Conservation (phyloP, 2,888 invertebrate genomes). For the Caenorhabditis sp. region DNA sequence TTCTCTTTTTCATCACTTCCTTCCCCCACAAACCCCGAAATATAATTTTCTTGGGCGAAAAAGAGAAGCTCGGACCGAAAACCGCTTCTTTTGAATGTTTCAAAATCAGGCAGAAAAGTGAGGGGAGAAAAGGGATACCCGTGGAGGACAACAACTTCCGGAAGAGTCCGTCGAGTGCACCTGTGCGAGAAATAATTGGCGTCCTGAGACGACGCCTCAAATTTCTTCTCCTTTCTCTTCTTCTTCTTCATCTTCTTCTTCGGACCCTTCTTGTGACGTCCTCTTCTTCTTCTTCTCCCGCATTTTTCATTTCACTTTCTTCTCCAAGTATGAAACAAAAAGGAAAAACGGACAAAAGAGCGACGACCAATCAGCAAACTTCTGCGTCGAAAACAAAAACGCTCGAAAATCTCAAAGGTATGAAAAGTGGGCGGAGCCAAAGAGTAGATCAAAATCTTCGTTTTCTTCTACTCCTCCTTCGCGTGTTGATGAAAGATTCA, state of each 20-base stretch:
- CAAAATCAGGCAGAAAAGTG: constrained; percentile 33
- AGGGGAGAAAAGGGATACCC: constrained; percentile 49
- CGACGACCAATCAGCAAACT: constrained; percentile 28
- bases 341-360: constrained; percentile 18
- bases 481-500: constrained; percentile 57
- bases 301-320: constrained; percentile 33
- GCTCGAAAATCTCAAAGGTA: constrained; percentile 29
- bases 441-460: not conserved
- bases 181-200: constrained; percentile 54
- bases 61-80: constrained; percentile 31
- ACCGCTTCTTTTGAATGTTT: constrained; percentile 31
- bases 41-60: constrained; percentile 23
- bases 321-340: constrained; percentile 35
- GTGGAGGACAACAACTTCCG: constrained; percentile 50
- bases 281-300: constrained; percentile 2
- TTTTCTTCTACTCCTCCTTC: not conserved
- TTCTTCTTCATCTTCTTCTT: constrained; percentile 13
- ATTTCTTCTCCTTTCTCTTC: too few relatives aligned
- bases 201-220: constrained; percentile 43
- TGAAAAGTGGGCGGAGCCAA: constrained; percentile 38
- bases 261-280: constrained; percentile 40
- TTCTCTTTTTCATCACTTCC: constrained; percentile 32
- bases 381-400: constrained; percentile 11
- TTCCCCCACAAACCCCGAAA: constrained; percentile 17
- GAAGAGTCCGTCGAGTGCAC: constrained; percentile 32